Conservation (phyloP, 2,797 vertebrate genomes). For the Threskiornis aethiopicus region DNA sequence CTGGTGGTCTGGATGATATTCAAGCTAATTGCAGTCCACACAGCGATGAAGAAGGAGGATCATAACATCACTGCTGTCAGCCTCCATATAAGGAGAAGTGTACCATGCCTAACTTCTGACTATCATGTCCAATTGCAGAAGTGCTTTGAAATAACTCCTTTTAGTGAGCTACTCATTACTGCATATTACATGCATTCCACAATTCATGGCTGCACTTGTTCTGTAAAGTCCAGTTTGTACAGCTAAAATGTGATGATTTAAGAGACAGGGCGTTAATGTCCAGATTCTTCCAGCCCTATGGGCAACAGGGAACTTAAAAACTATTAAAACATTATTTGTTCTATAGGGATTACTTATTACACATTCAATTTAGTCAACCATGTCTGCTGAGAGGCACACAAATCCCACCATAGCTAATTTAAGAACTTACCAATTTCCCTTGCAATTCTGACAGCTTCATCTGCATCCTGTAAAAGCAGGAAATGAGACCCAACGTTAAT, state of each 20-base stretch:
- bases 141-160: slow-evolving; percentile 10
- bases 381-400: slow-evolving; percentile 78
- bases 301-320: slow-evolving; percentile 68
- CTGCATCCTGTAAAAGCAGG: slow-evolving; percentile 86
- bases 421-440: slow-evolving; percentile 92
- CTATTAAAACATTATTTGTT: slow-evolving; percentile 76
- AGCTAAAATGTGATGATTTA: slow-evolving; percentile 42
- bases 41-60: not conserved
- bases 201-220: slow-evolving; percentile 34
- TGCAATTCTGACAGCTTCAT: slow-evolving; percentile 95
- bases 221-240: slow-evolving; percentile 42
- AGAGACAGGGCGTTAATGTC: slow-evolving; percentile 11
- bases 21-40: not conserved
- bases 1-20: not conserved
- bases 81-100: not conserved
- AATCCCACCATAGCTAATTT: slow-evolving; percentile 81
- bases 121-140: not conserved
- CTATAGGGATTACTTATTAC: slow-evolving; percentile 75
- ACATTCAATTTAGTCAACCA: slow-evolving; percentile 76
- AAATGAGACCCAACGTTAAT: slow-evolving; percentile 81
- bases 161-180: slow-evolving; percentile 13
- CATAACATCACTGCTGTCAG: not conserved
- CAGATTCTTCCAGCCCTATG: slow-evolving; percentile 53
- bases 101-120: not conserved
- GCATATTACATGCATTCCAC: not conserved